phyloP scores from a whole-genome alignment of 1,140 invertebrate genomes.

The Drosophila trapezifrons region DNA sequence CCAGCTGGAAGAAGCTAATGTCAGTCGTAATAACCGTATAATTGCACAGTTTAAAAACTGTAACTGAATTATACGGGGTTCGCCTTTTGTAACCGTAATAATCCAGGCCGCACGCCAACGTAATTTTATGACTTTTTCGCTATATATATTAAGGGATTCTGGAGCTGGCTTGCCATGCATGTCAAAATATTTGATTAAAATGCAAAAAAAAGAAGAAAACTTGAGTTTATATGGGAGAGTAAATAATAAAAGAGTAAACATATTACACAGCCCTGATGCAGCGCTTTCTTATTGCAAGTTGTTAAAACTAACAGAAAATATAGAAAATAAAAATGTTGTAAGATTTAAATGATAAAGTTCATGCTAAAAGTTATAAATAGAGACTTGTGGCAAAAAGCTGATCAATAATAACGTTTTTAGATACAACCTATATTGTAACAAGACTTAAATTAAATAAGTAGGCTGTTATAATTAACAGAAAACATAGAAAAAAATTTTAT shows the following conservation, averaged over 20 bases:
- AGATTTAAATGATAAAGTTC: background rate
- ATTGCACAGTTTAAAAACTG: constrained; percentile 50
- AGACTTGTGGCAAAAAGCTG: background rate
- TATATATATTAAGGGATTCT: constrained; percentile 16
- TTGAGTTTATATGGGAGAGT: background rate
- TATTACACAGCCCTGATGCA: constrained; percentile 1
- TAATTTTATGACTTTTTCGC: constrained; percentile 58
- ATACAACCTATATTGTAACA: background rate
- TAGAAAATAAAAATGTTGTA: background rate
- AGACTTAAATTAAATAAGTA: background rate
- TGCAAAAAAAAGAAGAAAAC: background rate
- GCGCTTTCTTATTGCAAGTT: background rate
- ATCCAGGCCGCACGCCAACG: constrained; percentile 50
- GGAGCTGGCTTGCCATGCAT: constrained; percentile 8
- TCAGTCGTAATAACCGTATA: constrained; percentile 53
- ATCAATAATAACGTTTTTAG: background rate
- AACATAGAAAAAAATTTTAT: background rate
- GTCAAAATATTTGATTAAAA: constrained; percentile 35
- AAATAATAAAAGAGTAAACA: background rate
- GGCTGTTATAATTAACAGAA: background rate
- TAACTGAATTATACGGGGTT: constrained; percentile 34
- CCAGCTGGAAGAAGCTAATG: constrained; percentile 52
- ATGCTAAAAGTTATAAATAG: background rate
- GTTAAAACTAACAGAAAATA: background rate
- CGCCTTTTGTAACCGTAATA: constrained; percentile 53